Evolutionary conservation across 2,888 invertebrate species (phyloP).

Genomic region (Rhogogaster chlorosoma): DNA sequence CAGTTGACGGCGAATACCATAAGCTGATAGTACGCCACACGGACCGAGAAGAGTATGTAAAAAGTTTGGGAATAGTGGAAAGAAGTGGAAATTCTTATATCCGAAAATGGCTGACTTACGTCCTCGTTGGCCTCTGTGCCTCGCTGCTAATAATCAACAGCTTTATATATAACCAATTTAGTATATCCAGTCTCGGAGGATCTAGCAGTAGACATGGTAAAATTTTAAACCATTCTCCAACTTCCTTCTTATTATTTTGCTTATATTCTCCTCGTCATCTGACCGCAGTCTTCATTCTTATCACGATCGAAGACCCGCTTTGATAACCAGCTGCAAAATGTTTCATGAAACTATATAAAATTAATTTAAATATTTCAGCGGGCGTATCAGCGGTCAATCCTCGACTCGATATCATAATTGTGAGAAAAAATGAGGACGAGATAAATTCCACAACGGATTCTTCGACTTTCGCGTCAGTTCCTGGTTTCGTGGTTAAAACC

Average conservation of each 20-base stretch:
- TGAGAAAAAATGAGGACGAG: conserved; percentile 60
- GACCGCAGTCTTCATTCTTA: too few relatives aligned
- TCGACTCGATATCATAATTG: background rate
- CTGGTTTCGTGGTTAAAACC: conserved; percentile 81
- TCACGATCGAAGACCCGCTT: too few relatives aligned
- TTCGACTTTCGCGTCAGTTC: conserved; percentile 48
- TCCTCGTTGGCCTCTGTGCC: conserved; percentile 66
- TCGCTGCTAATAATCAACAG: conserved; percentile 70
- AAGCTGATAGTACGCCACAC: background rate
- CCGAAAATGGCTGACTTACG: conserved; percentile 69
- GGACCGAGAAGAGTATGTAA: background rate
- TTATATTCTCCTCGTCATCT: too few relatives aligned
- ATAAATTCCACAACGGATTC: background rate
- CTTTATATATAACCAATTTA: conserved; percentile 68
- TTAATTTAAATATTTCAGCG: background rate
- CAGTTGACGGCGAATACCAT: background rate
- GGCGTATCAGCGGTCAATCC: background rate
- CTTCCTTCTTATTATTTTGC: too few relatives aligned
- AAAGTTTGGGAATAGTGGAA: background rate
- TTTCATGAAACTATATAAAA: too few relatives aligned
- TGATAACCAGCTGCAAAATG: too few relatives aligned
- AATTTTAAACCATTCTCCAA: background rate
- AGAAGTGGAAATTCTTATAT: conserved; percentile 60
- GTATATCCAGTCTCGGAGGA: conserved; percentile 53
- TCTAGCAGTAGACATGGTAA: conserved; percentile 19